phyloP scores from a whole-genome alignment of 2,113 vertebrate species.

The Synchiropus splendidus region DNA sequence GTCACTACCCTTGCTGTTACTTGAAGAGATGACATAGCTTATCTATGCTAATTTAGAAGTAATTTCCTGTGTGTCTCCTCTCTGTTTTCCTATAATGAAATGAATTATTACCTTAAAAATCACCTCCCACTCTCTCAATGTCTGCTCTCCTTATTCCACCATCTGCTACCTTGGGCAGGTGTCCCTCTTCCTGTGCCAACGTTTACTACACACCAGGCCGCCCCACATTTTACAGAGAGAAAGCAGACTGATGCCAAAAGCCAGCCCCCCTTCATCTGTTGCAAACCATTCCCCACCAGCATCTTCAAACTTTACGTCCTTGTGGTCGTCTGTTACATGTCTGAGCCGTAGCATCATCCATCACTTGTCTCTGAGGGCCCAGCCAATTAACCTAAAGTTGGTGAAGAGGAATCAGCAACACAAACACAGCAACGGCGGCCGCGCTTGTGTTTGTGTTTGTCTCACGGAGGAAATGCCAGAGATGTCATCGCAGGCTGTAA shows the following conservation, averaged over 20 bases:
- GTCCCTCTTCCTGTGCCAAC: conserved; percentile 22
- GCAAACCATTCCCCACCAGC: too few species aligned
- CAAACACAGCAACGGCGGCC: not conserved
- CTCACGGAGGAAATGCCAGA: conserved; percentile 24
- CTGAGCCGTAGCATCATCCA: too few species aligned
- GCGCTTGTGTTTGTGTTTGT: conserved; percentile 15
- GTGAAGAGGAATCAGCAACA: conserved; percentile 11
- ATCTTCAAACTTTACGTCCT: too few species aligned
- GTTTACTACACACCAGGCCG: conserved; percentile 5
- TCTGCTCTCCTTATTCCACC: conserved; percentile 25
- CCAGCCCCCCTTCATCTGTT: too few species aligned
- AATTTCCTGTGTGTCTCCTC: too few species aligned
- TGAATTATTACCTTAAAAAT: conserved; percentile 13
- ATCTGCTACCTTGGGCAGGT: conserved; percentile 45
- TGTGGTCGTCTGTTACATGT: too few species aligned
- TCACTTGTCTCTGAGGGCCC: too few species aligned
- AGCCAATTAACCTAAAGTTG: conserved; percentile 25
- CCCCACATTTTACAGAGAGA: too few species aligned
- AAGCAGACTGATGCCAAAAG: conserved; percentile 25
- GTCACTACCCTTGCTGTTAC: too few species aligned
- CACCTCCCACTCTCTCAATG: conserved; percentile 15
- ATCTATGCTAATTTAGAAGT: too few species aligned
- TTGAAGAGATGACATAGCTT: too few species aligned
- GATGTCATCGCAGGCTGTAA: conserved; percentile 28
- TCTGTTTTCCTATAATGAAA: not conserved